Base-by-base conservation (phyloP, 2,797 vertebrate species). In the Chelon auratus region DNA sequence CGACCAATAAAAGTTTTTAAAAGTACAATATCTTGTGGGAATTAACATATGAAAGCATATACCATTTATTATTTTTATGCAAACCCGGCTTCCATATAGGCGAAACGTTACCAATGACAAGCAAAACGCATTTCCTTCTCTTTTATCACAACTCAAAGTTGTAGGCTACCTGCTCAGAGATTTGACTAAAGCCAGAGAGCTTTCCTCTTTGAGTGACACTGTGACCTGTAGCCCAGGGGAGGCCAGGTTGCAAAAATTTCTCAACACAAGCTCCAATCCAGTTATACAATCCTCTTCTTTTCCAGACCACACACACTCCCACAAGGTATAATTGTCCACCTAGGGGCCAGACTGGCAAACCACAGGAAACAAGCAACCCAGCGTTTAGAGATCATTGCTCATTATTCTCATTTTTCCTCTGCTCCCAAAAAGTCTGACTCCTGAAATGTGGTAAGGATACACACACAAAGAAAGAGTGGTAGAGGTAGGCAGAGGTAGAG, bases 281-380 rank as follows among this genome's bases (percentile, higher is more conserved):
- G 56, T 86, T 80, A 71, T 68, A 62, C 73, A 85, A 78, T 64
- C 11, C 14, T 50, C 75, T 83, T 81, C 30, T 75, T 81, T 72
- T 56, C 53, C 68, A 80, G 66, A 78, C 69, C 62, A 67, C 78
- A 81, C 47, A 60, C 22, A 53, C 47, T 20, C 62, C 5, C 36
- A 61, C 26, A 74, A 58, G 57, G 76, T 81, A 58, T 45, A 57
- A 57, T 68, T 78, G 65, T 68, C 63, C 65, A 78, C 51, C 56
- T 64, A 4, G 15, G 18, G n/a, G 37, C 71, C 65, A 56, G 50
- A 77, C 55, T 65, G 1, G 24, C 48, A 75, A 62, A 71, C 72
- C 66, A 64, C 73, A 76, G 62, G 45, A 75, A 71, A 67, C 17
- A 48, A 42, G 47, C 22, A 57, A 68, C 14, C 51, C n/a, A 40